These are phyloP conservation scores for Drosophila tripunctata DNA, from an alignment of 2,888 invertebrate species.

Conservation along the genomic window DNA sequence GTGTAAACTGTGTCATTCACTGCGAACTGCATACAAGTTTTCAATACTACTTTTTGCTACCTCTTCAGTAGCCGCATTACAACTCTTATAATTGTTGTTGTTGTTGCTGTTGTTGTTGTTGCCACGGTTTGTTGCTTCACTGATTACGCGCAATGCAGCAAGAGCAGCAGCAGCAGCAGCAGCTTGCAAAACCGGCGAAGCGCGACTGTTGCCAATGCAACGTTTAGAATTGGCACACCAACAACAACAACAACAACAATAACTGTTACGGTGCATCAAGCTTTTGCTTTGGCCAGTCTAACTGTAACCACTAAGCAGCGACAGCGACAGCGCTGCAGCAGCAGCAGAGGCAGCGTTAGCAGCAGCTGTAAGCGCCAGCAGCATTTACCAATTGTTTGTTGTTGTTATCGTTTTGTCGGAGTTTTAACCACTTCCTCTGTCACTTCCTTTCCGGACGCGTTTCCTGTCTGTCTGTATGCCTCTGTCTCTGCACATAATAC, in stretches of 20 bases:
- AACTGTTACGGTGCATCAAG: slow-evolving; percentile 68
- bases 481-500: slow-evolving; percentile 32
- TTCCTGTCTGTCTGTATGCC: slow-evolving; percentile 57
- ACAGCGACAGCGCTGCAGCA: slow-evolving; percentile 13
- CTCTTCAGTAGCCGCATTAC: slow-evolving; percentile 56
- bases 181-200: slow-evolving; percentile 77
- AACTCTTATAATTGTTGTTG: slow-evolving; percentile 39
- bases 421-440: slow-evolving; percentile 71
- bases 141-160: slow-evolving; percentile 79
- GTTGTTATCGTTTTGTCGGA: slow-evolving; percentile 43
- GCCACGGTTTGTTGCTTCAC: slow-evolving; percentile 80
- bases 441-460: slow-evolving; percentile 68
- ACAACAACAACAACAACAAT: slow-evolving; percentile 51
- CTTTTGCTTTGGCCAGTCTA: slow-evolving; percentile 57
- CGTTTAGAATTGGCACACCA: slow-evolving; percentile 79
- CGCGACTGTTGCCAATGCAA: slow-evolving; percentile 80
- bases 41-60: slow-evolving; percentile 44
- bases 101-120: slow-evolving; percentile 50
- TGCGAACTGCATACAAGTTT: slow-evolving; percentile 72
- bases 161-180: slow-evolving; percentile 27
- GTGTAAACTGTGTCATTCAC: slow-evolving; percentile 76
- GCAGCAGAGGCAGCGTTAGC: slow-evolving; percentile 10
- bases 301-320: slow-evolving; percentile 56
- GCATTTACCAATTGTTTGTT: slow-evolving; percentile 33
- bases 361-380: slow-evolving; percentile 27